A percentile compares a stretch with the other conserved stretches of the same genome.
Evolutionary conservation across 2,888 invertebrate species (phyloP).

Genomic region (Caenorhabditis virilis): DNA sequence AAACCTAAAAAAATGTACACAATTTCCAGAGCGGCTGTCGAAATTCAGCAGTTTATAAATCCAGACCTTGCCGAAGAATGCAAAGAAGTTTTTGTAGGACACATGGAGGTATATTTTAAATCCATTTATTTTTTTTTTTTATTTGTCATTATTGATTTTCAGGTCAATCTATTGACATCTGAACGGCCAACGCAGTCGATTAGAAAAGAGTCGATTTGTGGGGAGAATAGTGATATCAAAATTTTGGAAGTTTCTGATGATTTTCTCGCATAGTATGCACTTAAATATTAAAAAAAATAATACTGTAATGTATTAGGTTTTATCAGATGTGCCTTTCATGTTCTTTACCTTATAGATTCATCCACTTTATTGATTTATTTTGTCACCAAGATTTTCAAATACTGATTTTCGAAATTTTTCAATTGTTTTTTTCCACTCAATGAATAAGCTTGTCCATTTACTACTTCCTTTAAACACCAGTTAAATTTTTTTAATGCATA

Average conservation of each 20-base stretch:
- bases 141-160: background rate
- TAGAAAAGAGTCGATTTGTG: slow-evolving; percentile 32
- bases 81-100: slow-evolving; percentile 29
- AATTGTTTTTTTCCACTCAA: too few species aligned
- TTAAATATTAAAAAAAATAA: too few species aligned
- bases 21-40: slow-evolving; percentile 31
- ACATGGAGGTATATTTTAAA: slow-evolving; percentile 32
- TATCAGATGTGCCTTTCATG: too few species aligned
- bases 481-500: too few species aligned
- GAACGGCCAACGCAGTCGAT: slow-evolving; percentile 20
- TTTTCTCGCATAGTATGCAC: slow-evolving; percentile 29
- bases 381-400: too few species aligned
- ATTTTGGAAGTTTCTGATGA: slow-evolving; percentile 37
- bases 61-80: slow-evolving; percentile 21
- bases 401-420: too few species aligned
- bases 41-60: slow-evolving; percentile 34
- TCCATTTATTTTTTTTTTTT: background rate
- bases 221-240: slow-evolving; percentile 29
- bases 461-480: too few species aligned
- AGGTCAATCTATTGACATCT: slow-evolving; percentile 30
- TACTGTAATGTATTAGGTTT: too few species aligned
- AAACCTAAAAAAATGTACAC: too few species aligned
- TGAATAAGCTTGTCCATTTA: too few species aligned
- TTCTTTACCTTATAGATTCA: too few species aligned
- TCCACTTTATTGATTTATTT: too few species aligned